Evolutionary conservation across 2,797 vertebrate genomes (phyloP), one percentile per base, ranked within the genome.

Genomic region (Oryzias dopingdopingensis): DNA sequence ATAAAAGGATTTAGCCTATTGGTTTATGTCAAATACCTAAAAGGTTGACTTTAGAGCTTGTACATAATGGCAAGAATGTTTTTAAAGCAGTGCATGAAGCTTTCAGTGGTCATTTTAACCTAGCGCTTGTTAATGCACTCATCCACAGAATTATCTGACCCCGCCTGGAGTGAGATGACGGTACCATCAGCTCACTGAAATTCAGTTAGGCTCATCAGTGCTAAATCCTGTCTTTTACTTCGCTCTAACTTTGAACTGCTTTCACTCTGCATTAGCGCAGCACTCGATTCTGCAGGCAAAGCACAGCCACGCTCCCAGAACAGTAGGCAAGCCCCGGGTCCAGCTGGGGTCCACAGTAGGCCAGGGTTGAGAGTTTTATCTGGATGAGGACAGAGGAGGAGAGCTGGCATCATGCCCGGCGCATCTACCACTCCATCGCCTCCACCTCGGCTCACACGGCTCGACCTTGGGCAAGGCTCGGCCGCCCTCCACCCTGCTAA

Each of bases 381-480:
- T 68, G 41, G 69, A 67, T 62, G 62, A 78, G 59, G 65, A 73
- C 72, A 81, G 73, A 66, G 60, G 74, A 82, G 68, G 59, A 57
- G 44, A 56, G 63, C 43, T 85, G 84, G 83, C 78, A 6, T 14
- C 0, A 0, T 53, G 76, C 84, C 84, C 67, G 16, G 76, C 67
- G 56, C 68, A 70, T 74, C 76, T 74, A 77, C 74, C 62, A 53
- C 78, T 75, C 67, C 66, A 59, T 51, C 48, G 53, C 52, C 46
- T 67, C 75, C 56, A 70, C 72, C 72, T 65, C 72, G 75, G 72
- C 77, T 75, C 74, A 72, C 76, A 78, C 76, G 76, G 60, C 65
- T 63, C 69, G 81, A 90, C 82, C 82, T 86, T 83, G 81, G 68
- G 49, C 69, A 59, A 74, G 65, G 78, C 70, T 58, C 62, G 58